Evolutionary conservation across 2,888 invertebrate genomes (phyloP), one percentile per base, ranked within the genome.

Genomic region (Euphydryas editha): DNA sequence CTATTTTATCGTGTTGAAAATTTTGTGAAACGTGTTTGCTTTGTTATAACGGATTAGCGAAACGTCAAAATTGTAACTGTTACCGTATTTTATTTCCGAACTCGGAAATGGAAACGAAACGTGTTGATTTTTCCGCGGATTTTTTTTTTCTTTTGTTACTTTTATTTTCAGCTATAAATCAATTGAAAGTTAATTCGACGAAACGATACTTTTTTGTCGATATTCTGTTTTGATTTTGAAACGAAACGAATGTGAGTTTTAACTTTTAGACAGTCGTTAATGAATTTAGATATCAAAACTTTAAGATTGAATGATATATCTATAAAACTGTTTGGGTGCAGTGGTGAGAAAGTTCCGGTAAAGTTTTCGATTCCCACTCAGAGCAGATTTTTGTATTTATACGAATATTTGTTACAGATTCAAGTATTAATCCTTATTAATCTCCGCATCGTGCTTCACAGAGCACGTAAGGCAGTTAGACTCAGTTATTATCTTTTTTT

Each of bases 161-260:
- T 59, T 67, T 67, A 49, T 67, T 59, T 63, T 24, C 59, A 39
- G 57, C 64, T 60, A 60, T 67, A 67, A 64, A 67, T 64, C 67
- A 57, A 49, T 60, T 67, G 21, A 51, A 59, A 55, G 36, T 46
- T 55, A 39, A 49, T 55, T 21, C 58, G 42, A 7, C 6, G 20
- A 24, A 30, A 18, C 18, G 56, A 36, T 55, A 49, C 39, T 30
- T 49, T 42, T 44, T 44, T 51, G 30, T 54, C n/a, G 6, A 24
- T 54, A 36, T 24, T 54, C 36, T 18, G 24, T 24, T 51, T 17
- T 17, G 17, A 54, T 54, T 54, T 54, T 36, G 11, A 13, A 47
- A 47, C 49, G 7, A 20, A 51, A 51, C 24, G 15, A 8, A n/a
- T 51, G 1, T 6, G 42, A 5, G n/a, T 44, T n/a, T 15, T 13